These are phyloP conservation scores for Ceyx melanurus DNA, from an alignment of 2,113 vertebrate species.

Conservation along the genomic window DNA sequence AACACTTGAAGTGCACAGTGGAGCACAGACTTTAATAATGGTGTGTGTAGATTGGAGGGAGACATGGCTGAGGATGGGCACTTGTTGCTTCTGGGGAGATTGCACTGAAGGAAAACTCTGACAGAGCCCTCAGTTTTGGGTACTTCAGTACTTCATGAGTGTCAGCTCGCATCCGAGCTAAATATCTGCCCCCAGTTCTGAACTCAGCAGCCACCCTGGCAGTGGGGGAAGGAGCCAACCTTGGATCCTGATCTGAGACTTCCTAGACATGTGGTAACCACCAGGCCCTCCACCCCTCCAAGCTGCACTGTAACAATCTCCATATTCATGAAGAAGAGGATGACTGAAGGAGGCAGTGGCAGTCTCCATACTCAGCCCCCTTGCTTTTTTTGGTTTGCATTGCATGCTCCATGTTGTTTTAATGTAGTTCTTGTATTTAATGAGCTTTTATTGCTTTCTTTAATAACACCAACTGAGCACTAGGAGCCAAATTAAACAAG, in stretches of 20 bases:
- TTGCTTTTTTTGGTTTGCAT: not conserved
- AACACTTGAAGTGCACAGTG: not conserved
- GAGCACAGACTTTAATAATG: not conserved
- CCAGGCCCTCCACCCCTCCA: not conserved
- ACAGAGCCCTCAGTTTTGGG: not conserved
- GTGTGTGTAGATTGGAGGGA: not conserved
- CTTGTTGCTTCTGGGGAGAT: not conserved
- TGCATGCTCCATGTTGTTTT: conserved; percentile 15
- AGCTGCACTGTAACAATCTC: not conserved
- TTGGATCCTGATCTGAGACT: not conserved
- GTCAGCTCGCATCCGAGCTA: not conserved
- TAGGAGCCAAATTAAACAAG: conserved; percentile 62
- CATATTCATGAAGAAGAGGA: not conserved
- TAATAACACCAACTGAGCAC: conserved; percentile 12
- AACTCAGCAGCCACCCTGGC: not conserved
- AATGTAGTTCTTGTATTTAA: conserved; percentile 46
- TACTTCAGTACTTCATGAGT: not conserved
- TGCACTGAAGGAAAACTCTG: not conserved
- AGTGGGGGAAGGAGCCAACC: not conserved
- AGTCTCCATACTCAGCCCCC: not conserved
- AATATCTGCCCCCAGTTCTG: not conserved
- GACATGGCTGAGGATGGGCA: not conserved
- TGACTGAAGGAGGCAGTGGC: not conserved
- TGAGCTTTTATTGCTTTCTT: conserved; percentile 53
- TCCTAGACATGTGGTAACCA: not conserved